These are phyloP conservation scores for Latheticus oryzae DNA, from an alignment of 2,888 invertebrate species.

Conservation along the genomic window DNA sequence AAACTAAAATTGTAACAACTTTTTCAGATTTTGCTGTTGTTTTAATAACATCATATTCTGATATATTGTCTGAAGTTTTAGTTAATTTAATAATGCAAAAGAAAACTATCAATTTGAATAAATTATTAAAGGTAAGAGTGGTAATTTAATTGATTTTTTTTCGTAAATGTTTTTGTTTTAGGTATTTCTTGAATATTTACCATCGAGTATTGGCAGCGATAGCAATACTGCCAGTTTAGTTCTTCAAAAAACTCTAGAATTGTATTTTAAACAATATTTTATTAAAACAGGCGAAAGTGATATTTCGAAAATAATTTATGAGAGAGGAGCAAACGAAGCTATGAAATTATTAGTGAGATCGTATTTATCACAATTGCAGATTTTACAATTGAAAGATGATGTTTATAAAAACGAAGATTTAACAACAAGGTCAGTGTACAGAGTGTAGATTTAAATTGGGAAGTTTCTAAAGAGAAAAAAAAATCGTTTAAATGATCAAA, in stretches of 20 bases:
- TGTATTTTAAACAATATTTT: slow-evolving; percentile 64
- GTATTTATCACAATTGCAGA: slow-evolving; percentile 67
- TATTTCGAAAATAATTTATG: slow-evolving; percentile 61
- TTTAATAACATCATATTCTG: slow-evolving; percentile 67
- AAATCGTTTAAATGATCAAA: too few species aligned
- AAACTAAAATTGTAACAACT: slow-evolving; percentile 63
- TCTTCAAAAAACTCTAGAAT: slow-evolving; percentile 67
- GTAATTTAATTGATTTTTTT: slow-evolving; percentile 3
- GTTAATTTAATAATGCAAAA: slow-evolving; percentile 65
- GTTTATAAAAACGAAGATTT: slow-evolving; percentile 32
- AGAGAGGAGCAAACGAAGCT: slow-evolving; percentile 67
- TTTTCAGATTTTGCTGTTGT: slow-evolving; percentile 70
- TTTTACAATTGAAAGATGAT: slow-evolving; percentile 59
- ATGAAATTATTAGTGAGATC: slow-evolving; percentile 73
- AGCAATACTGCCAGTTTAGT: slow-evolving; percentile 66
- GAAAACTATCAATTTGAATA: slow-evolving; percentile 63
- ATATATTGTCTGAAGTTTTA: slow-evolving; percentile 66
- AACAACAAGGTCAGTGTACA: slow-evolving; percentile 19
- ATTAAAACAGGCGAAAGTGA: slow-evolving; percentile 58
- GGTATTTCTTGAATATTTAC: slow-evolving; percentile 75
- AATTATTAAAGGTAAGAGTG: slow-evolving; percentile 62
- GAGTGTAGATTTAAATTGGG: too few species aligned
- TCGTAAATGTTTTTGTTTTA: slow-evolving; percentile 53
- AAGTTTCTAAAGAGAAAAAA: too few species aligned
- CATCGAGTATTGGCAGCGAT: slow-evolving; percentile 73